Evolutionary conservation across 2,888 invertebrate species (phyloP).

Genomic region (Torymus tubicola): DNA sequence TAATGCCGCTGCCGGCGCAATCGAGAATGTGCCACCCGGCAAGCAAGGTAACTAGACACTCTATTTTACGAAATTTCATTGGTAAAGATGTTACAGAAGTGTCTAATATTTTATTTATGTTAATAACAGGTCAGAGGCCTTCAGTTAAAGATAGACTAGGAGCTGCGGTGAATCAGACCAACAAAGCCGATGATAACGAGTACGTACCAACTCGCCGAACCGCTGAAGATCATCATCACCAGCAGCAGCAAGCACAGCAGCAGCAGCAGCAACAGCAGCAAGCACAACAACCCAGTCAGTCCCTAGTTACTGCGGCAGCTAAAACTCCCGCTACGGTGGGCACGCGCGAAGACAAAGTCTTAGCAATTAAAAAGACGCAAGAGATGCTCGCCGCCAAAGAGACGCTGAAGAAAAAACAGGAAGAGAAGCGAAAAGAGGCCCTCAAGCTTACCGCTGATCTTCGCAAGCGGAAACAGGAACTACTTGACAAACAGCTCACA

Average conservation of each 20-base stretch:
- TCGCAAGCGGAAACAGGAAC: slow-evolving; percentile 89
- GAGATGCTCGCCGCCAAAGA: slow-evolving; percentile 81
- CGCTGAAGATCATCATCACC: slow-evolving; percentile 65
- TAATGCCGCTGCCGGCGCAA: slow-evolving; percentile 70
- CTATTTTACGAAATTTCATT: not conserved
- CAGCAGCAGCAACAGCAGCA: slow-evolving; percentile 43
- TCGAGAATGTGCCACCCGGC: slow-evolving; percentile 75
- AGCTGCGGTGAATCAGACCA: slow-evolving; percentile 63
- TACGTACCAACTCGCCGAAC: slow-evolving; percentile 74
- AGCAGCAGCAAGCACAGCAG: slow-evolving; percentile 56
- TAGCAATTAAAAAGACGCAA: slow-evolving; percentile 79
- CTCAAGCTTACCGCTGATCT: slow-evolving; percentile 88
- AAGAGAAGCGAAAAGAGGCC: slow-evolving; percentile 86
- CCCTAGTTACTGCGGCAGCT: slow-evolving; percentile 68
- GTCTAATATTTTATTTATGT: slow-evolving; percentile 32
- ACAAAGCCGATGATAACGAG: slow-evolving; percentile 72
- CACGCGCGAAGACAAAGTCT: slow-evolving; percentile 72
- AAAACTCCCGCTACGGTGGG: slow-evolving; percentile 61
- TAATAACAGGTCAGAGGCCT: slow-evolving; percentile 67
- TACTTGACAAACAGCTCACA: slow-evolving; percentile 92
- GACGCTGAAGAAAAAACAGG: slow-evolving; percentile 84
- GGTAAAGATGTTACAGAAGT: not conserved
- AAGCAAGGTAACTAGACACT: slow-evolving; percentile 56
- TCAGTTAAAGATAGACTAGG: slow-evolving; percentile 74
- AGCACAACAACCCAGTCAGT: slow-evolving; percentile 60